A percentile compares a stretch with the other conserved stretches of the same genome.
phyloP scores from a whole-genome alignment of 2,113 vertebrate genomes.

The Zapornia atra region DNA sequence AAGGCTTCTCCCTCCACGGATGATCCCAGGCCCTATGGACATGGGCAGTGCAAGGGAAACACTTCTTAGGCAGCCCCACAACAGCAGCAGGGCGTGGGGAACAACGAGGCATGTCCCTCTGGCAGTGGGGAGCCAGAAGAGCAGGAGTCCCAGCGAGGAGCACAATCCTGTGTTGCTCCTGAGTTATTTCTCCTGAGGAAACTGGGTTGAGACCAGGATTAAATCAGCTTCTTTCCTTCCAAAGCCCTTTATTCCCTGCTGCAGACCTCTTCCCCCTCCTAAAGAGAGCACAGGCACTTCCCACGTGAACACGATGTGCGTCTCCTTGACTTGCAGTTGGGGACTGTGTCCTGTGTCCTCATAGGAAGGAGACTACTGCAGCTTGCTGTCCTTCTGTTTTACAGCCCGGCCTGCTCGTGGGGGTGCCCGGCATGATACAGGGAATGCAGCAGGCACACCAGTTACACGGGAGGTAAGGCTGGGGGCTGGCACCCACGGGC shows the following conservation, averaged over 20 bases:
- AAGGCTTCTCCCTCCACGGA: neutral
- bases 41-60: neutral
- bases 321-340: neutral
- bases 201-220: neutral
- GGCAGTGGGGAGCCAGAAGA: neutral
- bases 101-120: neutral
- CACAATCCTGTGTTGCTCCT: accelerated
- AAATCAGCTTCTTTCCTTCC: neutral
- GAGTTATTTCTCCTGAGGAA: neutral
- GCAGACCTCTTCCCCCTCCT: neutral
- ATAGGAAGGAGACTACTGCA: neutral
- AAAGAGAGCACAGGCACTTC: neutral
- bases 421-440: conserved; percentile 92
- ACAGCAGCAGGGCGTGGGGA: neutral
- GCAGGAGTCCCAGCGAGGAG: neutral
- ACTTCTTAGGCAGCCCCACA: neutral
- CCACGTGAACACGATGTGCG: neutral
- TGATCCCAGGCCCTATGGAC: neutral
- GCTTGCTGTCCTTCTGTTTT: conserved; percentile 15
- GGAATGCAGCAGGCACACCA: conserved; percentile 91
- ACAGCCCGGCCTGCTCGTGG: conserved; percentile 91
- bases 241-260: neutral
- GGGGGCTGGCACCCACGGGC: accelerated
- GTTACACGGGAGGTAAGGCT: conserved; percentile 90
- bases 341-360: neutral